Base-by-base conservation (phyloP, 35 echinoderm and acorn worm species). In the Anneissia japonica region DNA sequence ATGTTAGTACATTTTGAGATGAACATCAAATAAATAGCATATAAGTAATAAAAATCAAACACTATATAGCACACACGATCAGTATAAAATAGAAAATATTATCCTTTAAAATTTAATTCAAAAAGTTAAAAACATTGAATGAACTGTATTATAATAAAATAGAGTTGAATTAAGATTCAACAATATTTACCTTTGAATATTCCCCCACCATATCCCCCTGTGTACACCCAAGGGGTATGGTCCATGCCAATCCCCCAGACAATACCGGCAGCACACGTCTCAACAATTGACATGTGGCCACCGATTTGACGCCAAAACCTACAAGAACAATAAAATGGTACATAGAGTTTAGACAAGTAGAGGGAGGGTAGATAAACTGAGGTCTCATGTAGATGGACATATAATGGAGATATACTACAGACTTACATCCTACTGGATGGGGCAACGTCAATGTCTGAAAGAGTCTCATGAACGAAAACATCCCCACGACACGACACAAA, bases 291-390 rank as follows among this genome's bases (percentile, higher is more conserved):
- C 79, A 99, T 38, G 79, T 99, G 96, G 39, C 96, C 96, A 37
- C 96, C 96, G 23, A 99, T 94, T 81, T 99, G 96, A 34, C 90
- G 89, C 96, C 96, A 99, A 81, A 89, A 99, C 86, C 96, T 97
- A n/a, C 41, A 17, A 32, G 39, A 21, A 82, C 12, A 78, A 33
- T 32, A 10, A 5, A 78, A 23, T 16, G 51, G n/a, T n/a, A n/a
- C n/a, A n/a, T n/a, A n/a, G n/a, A n/a, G n/a, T n/a, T n/a, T n/a
- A n/a, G n/a, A n/a, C n/a, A n/a, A n/a, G n/a, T n/a, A n/a, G n/a
- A n/a, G n/a, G n/a, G n/a, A n/a, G n/a, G n/a, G n/a, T n/a, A n/a
- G n/a, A n/a, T n/a, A n/a, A n/a, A n/a, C n/a, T n/a, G n/a, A n/a
- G n/a, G n/a, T n/a, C n/a, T n/a, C n/a, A n/a, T n/a, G n/a, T n/a